Evolutionary conservation across 2,113 vertebrate genomes (phyloP).

Genomic region (Alexandromys fortis): DNA sequence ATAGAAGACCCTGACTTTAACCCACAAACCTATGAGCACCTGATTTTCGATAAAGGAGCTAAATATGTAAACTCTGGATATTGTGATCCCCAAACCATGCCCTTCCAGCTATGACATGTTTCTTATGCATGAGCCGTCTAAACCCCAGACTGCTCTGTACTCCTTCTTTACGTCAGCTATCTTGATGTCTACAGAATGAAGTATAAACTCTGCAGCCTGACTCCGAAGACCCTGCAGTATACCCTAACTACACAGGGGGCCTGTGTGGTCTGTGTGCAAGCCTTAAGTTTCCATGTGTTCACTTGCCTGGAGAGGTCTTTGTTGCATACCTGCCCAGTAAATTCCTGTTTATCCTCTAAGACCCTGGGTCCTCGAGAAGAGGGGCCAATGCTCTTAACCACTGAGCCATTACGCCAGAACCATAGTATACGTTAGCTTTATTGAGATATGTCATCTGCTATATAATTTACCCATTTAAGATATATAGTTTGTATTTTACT

Average conservation of each 20-base stretch:
- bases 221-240: not conserved
- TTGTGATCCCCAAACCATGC: not conserved
- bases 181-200: conserved; percentile 11
- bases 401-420: not conserved
- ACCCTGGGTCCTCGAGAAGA: not conserved
- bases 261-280: not conserved
- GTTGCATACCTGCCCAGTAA: conserved; percentile 26
- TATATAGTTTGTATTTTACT: not conserved
- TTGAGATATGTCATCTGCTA: conserved; percentile 9
- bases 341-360: conserved; percentile 16
- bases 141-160: not conserved
- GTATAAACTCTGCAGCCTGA: not conserved
- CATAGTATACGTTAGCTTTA: not conserved
- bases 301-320: not conserved
- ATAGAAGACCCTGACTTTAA: too few relatives aligned
- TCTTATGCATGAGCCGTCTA: not conserved
- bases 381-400: not conserved
- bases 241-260: not conserved
- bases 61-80: conserved; percentile 44
- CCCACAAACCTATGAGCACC: too few relatives aligned
- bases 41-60: too few relatives aligned
- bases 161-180: conserved; percentile 7
- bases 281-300: not conserved
- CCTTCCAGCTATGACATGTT: not conserved
- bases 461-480: not conserved